Evolutionary conservation across 2,888 invertebrate species (phyloP).

Genomic region (Globia sparganii): DNA sequence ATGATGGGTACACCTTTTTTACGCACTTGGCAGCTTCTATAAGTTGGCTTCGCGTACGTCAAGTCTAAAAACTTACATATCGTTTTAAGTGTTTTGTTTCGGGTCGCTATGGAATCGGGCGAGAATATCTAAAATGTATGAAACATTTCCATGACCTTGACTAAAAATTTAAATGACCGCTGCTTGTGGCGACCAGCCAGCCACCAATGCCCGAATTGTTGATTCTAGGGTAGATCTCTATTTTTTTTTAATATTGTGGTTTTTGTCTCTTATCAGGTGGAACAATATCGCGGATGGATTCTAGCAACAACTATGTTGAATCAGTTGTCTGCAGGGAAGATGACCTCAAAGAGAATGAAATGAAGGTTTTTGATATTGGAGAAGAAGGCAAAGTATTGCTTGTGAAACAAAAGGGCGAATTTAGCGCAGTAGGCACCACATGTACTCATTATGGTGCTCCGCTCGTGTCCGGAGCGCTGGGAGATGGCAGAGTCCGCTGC

Average conservation of each 20-base stretch:
- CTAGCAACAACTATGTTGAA: conserved; percentile 91
- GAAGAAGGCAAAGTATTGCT: conserved; percentile 95
- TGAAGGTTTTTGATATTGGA: conserved; percentile 94
- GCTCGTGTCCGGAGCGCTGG: conserved; percentile 94
- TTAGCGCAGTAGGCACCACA: conserved; percentile 96
- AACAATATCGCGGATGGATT: conserved; percentile 82
- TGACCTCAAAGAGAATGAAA: conserved; percentile 94
- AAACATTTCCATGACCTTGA: background rate
- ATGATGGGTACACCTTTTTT: background rate
- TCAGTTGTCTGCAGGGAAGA: conserved; percentile 93
- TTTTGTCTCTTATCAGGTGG: conserved; percentile 71
- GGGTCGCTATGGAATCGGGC: background rate
- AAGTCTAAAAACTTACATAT: background rate
- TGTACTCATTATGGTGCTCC: conserved; percentile 99
- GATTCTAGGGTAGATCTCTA: background rate
- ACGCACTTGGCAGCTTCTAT: background rate
- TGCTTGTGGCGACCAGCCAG: background rate
- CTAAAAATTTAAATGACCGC: background rate
- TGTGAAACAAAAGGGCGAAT: conserved; percentile 95
- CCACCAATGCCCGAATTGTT: background rate
- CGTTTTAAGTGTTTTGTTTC: conserved; percentile 10
- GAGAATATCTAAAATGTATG: background rate
- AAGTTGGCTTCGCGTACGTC: background rate
- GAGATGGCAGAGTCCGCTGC: conserved; percentile 96
- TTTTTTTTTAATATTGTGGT: background rate